Percentiles rank a stretch among this genome's conserved stretches.
phyloP scores from a whole-genome alignment of 2,888 invertebrate species.

The Alentia gelatinosa region DNA sequence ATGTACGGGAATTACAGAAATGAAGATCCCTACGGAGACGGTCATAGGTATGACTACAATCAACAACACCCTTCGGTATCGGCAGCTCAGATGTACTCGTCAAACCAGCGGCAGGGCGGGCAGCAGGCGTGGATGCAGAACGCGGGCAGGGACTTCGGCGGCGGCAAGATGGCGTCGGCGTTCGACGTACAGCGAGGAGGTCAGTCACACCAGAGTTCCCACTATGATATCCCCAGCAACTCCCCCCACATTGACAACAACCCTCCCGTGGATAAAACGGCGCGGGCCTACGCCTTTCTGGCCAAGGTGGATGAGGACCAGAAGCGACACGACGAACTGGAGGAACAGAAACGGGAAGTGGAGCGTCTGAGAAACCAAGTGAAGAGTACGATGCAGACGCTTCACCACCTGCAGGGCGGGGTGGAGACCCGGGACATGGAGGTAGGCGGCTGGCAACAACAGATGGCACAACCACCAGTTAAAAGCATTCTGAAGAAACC shows the following conservation, averaged over 20 bases:
- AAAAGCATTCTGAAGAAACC: conserved; percentile 38
- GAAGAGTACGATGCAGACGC: not conserved
- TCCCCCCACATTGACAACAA: not conserved
- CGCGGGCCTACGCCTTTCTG: not conserved
- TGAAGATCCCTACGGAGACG: not conserved
- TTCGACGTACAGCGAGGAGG: not conserved
- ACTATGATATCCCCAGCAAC: not conserved
- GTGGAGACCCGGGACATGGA: not conserved
- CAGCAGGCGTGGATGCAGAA: not conserved
- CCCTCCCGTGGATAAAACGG: not conserved
- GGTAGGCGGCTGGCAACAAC: not conserved
- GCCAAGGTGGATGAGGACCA: not conserved
- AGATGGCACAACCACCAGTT: not conserved
- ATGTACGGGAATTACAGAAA: not conserved
- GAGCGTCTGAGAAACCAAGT: not conserved
- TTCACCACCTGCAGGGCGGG: not conserved
- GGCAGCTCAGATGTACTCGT: not conserved
- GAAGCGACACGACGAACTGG: not conserved
- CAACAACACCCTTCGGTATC: not conserved
- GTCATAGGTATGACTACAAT: not conserved
- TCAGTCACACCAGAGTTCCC: conserved; percentile 1
- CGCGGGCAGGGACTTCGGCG: not conserved
- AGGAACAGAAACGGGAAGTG: conserved; percentile 26
- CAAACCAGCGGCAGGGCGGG: not conserved
- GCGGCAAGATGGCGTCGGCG: not conserved